Evolutionary conservation across 2,797 vertebrate genomes (phyloP).

Genomic region (Ammospiza maritima): DNA sequence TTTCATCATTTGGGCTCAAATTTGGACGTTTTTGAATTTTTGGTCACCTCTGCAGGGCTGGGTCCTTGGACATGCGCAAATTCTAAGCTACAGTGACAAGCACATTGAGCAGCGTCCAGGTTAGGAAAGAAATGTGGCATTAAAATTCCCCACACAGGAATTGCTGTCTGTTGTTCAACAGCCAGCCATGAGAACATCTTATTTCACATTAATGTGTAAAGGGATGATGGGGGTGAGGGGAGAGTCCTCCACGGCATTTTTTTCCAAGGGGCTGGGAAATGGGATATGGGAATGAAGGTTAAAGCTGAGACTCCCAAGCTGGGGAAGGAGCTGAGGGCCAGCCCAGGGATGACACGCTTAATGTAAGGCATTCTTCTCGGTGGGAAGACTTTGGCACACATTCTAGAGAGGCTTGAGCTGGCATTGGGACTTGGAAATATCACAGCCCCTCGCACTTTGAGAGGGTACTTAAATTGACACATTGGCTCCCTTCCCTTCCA

Average conservation of each 20-base stretch:
- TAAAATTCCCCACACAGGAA: not conserved
- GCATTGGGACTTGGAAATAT: conserved; percentile 23
- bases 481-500: conserved; percentile 25
- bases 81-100: not conserved
- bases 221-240: not conserved
- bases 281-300: conserved; percentile 34
- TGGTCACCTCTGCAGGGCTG: not conserved
- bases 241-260: not conserved
- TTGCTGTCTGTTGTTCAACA: not conserved
- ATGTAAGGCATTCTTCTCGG: conserved; percentile 44
- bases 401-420: conserved; percentile 25
- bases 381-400: conserved; percentile 59
- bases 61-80: not conserved
- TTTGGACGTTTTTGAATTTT: not conserved
- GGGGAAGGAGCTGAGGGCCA: not conserved
- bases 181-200: not conserved
- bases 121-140: not conserved
- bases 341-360: conserved; percentile 34
- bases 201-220: not conserved
- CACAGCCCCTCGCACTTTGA: not conserved
- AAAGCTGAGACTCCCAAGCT: not conserved
- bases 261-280: not conserved
- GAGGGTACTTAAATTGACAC: conserved; percentile 19
- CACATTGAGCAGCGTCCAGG: not conserved
- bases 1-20: not conserved